Base-by-base conservation (phyloP, 2,888 invertebrate species). In the Zootermopsis nevadensis region DNA sequence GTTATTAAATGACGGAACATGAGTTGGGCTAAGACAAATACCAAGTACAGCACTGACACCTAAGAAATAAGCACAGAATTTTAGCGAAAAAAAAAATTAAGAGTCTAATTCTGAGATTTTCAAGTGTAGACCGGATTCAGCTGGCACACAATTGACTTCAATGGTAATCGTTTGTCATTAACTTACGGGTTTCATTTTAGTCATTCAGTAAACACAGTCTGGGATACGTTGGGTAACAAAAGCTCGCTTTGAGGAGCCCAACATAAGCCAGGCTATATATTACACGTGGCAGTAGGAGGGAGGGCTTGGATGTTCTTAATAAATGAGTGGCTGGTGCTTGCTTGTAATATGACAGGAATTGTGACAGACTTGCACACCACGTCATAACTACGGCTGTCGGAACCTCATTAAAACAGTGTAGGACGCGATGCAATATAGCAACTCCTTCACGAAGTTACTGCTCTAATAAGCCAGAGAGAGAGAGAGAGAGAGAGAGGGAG, bases 251-350 rank as follows among this genome's bases (percentile, higher is more conserved):
- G 69, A 69, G 69, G 31, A 69, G 69, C 69, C 69, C 10, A 48
- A 48, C 15, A 15, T 15, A 15, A 48, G 19, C 19, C 2, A 12
- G 19, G 15, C 48, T 48, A 30, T 30, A 66, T 66, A 27, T 66
- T 66, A 66, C 66, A 66, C 66, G 66, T 66, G 66, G 66, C 66
- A 27, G 66, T 66, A 15, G 66, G 27, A 27, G 66, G n/a, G 66
- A 30, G 27, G 69, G 69, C 22, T n/a, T 30, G 69, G 67, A 55
- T 10, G 77, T 69, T 83, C 83, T 82, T 83, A 83, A 83, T 83
- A 83, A 83, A 83, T 83, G 83, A 83, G 76, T 77, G 79, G 82
- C 80, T 27, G 82, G 74, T 42, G 81, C 60, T 77, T 77, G n/a
- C 53, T 60, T 35, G 80, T 60, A 82, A 66, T 82, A 82, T 83